phyloP scores from a whole-genome alignment of 2,113 vertebrate species.

The Rhegmatorhina hoffmannsi region DNA sequence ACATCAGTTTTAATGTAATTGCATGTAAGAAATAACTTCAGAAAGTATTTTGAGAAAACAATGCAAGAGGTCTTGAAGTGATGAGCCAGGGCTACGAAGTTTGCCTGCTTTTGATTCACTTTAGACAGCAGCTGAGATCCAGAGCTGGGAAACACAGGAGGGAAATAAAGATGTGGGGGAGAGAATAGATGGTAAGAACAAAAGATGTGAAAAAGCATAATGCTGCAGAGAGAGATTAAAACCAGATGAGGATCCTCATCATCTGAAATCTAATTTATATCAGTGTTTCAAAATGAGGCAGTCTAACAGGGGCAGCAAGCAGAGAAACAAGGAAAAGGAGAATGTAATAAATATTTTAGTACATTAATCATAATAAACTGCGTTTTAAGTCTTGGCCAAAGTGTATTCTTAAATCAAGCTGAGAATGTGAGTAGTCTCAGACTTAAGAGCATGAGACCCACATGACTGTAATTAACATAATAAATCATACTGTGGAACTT shows the following conservation, averaged over 20 bases:
- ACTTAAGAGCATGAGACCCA: conserved; percentile 69
- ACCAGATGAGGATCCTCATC: conserved; percentile 49
- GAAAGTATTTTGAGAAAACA: background rate
- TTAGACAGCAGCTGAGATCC: background rate
- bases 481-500: conserved; percentile 75
- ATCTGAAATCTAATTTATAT: conserved; percentile 66
- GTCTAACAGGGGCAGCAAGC: conserved; percentile 40
- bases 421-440: conserved; percentile 69
- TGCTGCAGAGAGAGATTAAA: conserved; percentile 36
- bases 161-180: background rate
- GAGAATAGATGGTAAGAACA: conserved; percentile 18
- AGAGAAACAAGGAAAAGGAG: conserved; percentile 43
- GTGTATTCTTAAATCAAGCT: conserved; percentile 79
- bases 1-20: background rate
- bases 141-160: background rate
- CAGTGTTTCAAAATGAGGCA: conserved; percentile 54
- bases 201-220: conserved; percentile 17
- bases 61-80: background rate
- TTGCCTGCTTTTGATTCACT: background rate
- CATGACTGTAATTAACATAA: conserved; percentile 78
- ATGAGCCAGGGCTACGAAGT: background rate
- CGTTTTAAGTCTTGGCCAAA: conserved; percentile 66
- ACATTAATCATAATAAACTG: conserved; percentile 75
- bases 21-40: background rate
- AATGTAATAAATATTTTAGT: conserved; percentile 75